phyloP scores from a whole-genome alignment of 2,113 vertebrate species.

The Paramisgurnus dabryanus region DNA sequence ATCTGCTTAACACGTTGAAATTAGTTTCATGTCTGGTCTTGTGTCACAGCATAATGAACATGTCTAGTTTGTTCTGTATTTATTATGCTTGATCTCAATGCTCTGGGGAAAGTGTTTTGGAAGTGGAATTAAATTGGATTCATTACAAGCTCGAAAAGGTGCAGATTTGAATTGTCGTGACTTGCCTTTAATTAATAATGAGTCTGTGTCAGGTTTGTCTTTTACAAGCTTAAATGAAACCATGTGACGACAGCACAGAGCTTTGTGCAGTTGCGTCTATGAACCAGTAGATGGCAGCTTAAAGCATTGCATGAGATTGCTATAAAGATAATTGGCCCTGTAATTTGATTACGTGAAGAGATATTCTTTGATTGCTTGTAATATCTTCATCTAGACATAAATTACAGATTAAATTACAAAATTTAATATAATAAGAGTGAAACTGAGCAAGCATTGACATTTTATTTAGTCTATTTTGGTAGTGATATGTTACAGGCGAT shows the following conservation, averaged over 20 bases:
- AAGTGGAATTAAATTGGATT: conserved; percentile 20
- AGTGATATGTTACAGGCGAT: neutral
- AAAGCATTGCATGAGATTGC: neutral
- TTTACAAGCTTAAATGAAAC: neutral
- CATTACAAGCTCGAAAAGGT: conserved; percentile 9
- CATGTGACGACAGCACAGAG: neutral
- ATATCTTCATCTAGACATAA: conserved; percentile 8
- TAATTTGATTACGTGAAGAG: conserved; percentile 30
- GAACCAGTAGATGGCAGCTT: neutral
- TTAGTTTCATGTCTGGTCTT: conserved; percentile 34
- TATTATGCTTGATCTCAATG: conserved; percentile 5
- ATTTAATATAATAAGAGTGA: neutral
- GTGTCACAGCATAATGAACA: neutral
- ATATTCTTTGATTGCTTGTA: conserved; percentile 26
- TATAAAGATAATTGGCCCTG: conserved; percentile 17
- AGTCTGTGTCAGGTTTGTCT: conserved; percentile 43
- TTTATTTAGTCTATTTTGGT: neutral
- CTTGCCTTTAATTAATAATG: conserved; percentile 53
- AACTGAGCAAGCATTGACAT: neutral
- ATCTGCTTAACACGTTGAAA: conserved; percentile 24
- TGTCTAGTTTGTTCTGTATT: conserved; percentile 8
- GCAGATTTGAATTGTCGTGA: conserved; percentile 40
- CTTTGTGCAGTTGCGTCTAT: neutral
- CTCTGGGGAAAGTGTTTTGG: conserved; percentile 3
- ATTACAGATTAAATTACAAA: conserved; percentile 9